Percentiles rank a stretch among this genome's conserved stretches.
These are phyloP conservation scores for Amblyjoppa fuscipennis DNA, from an alignment of 2,888 invertebrate species.

Conservation along the genomic window DNA sequence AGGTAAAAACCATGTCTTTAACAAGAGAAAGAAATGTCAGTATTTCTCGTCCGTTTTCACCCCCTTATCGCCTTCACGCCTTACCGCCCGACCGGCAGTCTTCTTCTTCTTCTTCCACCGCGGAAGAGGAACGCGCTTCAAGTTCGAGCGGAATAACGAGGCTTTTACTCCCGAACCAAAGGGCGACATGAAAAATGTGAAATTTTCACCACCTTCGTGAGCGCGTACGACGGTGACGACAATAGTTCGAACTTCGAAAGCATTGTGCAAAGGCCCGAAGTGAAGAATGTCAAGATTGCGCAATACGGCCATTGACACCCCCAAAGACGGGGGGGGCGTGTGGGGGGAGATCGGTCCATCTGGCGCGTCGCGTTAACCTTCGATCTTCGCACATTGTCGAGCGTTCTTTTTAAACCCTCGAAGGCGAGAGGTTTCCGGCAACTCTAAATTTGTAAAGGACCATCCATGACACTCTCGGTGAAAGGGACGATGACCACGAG, in stretches of 20 bases:
- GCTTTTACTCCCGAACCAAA: not conserved
- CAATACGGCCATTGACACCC: slow-evolving; percentile 13
- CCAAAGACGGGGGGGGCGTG: no score
- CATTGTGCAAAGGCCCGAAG: not conserved
- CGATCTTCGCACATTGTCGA: slow-evolving; percentile 6
- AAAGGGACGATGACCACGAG: slow-evolving; percentile 18
- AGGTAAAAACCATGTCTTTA: not conserved
- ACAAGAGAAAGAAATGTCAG: not conserved
- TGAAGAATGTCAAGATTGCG: not conserved
- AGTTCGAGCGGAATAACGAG: not conserved
- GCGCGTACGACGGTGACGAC: not conserved
- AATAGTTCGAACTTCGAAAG: not conserved
- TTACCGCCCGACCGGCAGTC: not conserved
- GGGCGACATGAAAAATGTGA: not conserved
- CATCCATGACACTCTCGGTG: slow-evolving; percentile 29
- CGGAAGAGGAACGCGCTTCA: not conserved
- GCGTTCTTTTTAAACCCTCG: slow-evolving; percentile 25
- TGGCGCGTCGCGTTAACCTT: not conserved
- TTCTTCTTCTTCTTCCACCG: not conserved
- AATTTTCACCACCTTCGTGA: not conserved
- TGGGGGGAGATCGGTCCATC: not conserved
- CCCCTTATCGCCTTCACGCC: not conserved
- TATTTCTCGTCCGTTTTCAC: not conserved
- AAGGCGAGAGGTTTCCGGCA: slow-evolving; percentile 23
- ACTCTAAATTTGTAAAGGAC: slow-evolving; percentile 9